These are phyloP conservation scores for Drosophila paucipuncta DNA, from an alignment of 2,888 invertebrate genomes.

Conservation along the genomic window DNA sequence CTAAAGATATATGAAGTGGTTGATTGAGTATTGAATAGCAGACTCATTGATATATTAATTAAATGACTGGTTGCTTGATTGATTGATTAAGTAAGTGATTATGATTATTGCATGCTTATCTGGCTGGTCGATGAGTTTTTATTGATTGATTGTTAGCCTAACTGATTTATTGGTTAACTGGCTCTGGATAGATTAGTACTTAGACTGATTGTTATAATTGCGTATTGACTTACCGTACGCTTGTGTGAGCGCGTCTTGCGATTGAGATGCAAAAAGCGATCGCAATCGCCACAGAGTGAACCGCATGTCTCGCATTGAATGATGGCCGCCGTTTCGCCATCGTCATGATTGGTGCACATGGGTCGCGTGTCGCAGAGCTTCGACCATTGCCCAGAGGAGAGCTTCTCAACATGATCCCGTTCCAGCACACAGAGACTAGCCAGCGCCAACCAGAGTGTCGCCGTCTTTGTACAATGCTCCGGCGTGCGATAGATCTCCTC, in stretches of 20 bases:
- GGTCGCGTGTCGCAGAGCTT: constrained; percentile 89
- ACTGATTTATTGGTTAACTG: background rate
- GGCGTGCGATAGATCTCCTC: constrained; percentile 91
- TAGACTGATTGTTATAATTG: background rate
- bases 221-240: constrained; percentile 85
- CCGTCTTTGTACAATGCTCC: constrained; percentile 91
- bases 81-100: background rate
- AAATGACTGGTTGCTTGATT: background rate
- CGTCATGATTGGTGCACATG: constrained; percentile 98
- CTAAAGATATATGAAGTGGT: background rate
- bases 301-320: constrained; percentile 97
- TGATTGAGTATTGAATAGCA: background rate
- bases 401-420: constrained; percentile 93
- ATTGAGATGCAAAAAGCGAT: constrained; percentile 96
- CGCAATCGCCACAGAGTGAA: constrained; percentile 97
- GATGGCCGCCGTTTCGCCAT: constrained; percentile 95
- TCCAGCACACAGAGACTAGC: constrained; percentile 97
- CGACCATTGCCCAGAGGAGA: constrained; percentile 93
- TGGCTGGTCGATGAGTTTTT: background rate
- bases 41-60: background rate
- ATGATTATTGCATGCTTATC: background rate
- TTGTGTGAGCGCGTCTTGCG: constrained; percentile 94
- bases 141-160: background rate
- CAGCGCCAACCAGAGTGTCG: constrained; percentile 96
- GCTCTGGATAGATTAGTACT: background rate